Conservation (phyloP, 2,888 invertebrate genomes). For the Ennomos quercinarius region DNA sequence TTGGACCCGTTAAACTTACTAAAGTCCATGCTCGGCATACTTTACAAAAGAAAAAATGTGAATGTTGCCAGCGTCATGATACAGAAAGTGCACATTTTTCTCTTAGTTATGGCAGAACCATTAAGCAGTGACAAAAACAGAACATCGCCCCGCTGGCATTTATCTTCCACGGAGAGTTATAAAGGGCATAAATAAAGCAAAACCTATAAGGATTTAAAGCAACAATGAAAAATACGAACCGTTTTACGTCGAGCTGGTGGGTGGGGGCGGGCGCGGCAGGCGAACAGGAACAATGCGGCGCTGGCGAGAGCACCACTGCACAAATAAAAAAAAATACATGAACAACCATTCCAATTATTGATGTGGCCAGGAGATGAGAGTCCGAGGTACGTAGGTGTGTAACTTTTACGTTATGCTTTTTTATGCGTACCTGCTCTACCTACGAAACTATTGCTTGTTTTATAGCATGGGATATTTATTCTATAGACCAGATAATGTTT, state of each 20-base stretch:
- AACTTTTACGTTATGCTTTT: constrained; percentile 48
- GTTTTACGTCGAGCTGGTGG: constrained; percentile 72
- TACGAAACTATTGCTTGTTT: neutral
- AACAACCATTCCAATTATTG: constrained; percentile 83
- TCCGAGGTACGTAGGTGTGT: constrained; percentile 56
- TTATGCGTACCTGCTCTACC: constrained; percentile 33
- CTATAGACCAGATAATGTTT: too few species aligned
- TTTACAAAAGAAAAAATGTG: constrained; percentile 5
- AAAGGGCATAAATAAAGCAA: constrained; percentile 83
- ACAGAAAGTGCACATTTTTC: constrained; percentile 28
- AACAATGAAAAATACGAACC: constrained; percentile 86
- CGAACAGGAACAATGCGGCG: constrained; percentile 74
- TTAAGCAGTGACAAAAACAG: constrained; percentile 71
- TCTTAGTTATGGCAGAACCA: constrained; percentile 51
- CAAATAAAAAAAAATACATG: constrained; percentile 76
- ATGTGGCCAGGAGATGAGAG: constrained; percentile 76
- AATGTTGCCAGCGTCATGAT: constrained; percentile 15
- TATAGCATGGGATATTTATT: neutral
- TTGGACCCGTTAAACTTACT: too few species aligned
- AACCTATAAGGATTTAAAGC: constrained; percentile 84
- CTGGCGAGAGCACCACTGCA: constrained; percentile 76
- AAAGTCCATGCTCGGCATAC: too few species aligned
- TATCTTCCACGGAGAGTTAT: constrained; percentile 77
- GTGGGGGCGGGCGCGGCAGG: constrained; percentile 54
- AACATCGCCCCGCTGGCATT: constrained; percentile 73